Base-by-base conservation (phyloP, 2,113 vertebrate genomes). In the Columba janthina region DNA sequence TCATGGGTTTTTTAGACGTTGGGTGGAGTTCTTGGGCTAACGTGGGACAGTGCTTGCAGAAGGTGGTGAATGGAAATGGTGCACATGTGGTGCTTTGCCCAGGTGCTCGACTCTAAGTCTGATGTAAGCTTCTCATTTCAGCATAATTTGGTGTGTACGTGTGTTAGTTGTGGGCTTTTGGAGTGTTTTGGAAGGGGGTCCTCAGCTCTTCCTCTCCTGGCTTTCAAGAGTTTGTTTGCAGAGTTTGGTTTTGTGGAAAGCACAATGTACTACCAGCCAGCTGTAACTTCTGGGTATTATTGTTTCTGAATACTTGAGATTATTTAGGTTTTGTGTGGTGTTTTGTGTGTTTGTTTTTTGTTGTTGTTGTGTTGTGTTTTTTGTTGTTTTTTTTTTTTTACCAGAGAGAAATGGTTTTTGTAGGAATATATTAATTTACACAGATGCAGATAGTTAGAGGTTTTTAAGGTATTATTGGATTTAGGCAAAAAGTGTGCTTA, bases 21-120 rank as follows among this genome's bases (percentile, higher is more conserved):
- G 67, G 44, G 29, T 66, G 79, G 40, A 77, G 50, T 20, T 46
- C 54, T 40, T 25, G 34, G 53, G 6, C 36, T 67, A 4, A 28
- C 0, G 0, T 54, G 44, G 29, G 46, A 10, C 46, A 62, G 19
- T 48, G 15, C 0, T 0, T 58, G 54, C n/a, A 53, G 42, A 25
- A 62, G 21, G 15, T 4, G 1, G 20, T 34, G 65, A 24, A 25
- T 53, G 83, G 72, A 70, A 65, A 14, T 2, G 31, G 40, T 70
- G 50, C 36, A 11, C 8, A 7, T 0, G 0, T 61, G 54, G n/a
- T 65, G 62, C 36, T 80, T 15, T 85, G 51, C 53, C 8, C 50
- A 53, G 14, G 20, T 29, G 50, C 67, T 65, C 24, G 38, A 34
- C 44, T 62, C 15, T 8, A 34, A 57, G 38, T 54, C 54, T 24